Evolutionary conservation across 2,797 vertebrate species (phyloP).

Genomic region (Artibeus jamaicensis): DNA sequence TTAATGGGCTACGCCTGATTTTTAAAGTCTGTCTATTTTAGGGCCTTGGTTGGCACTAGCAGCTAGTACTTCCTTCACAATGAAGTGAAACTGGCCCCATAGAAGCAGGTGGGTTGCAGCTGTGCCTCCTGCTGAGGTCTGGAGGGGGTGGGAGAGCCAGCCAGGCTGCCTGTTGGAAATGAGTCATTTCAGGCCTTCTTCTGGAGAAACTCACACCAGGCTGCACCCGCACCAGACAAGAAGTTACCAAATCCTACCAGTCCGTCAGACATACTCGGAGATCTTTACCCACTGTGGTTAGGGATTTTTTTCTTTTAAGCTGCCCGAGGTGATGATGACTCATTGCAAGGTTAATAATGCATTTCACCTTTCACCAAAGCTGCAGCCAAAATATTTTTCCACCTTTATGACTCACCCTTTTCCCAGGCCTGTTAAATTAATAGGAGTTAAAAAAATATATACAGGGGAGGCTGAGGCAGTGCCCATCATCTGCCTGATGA

Average conservation of each 20-base stretch:
- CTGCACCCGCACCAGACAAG: background rate
- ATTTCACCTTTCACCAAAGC: constrained; percentile 60
- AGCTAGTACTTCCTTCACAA: background rate
- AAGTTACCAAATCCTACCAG: background rate
- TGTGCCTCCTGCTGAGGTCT: background rate
- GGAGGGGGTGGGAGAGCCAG: background rate
- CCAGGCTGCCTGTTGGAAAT: background rate
- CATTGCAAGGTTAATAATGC: constrained; percentile 53
- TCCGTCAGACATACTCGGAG: background rate
- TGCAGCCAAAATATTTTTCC: constrained; percentile 58
- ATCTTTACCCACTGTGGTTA: background rate
- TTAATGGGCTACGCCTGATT: constrained; percentile 48
- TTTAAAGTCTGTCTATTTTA: constrained; percentile 35
- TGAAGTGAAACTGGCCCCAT: background rate
- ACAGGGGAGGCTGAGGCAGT: background rate
- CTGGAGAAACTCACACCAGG: background rate
- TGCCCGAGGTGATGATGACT: constrained; percentile 48
- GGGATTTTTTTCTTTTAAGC: background rate
- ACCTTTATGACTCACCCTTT: constrained; percentile 60
- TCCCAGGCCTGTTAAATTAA: constrained; percentile 63
- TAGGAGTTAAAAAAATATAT: constrained; percentile 27
- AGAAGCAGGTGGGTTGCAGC: background rate
- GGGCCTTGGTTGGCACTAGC: background rate
- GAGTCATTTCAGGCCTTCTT: background rate
- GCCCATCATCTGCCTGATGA: background rate